A percentile compares a stretch with the other conserved stretches of the same genome.
Evolutionary conservation across 2,797 vertebrate species (phyloP).

Genomic region (Eupleurogrammus muticus): DNA sequence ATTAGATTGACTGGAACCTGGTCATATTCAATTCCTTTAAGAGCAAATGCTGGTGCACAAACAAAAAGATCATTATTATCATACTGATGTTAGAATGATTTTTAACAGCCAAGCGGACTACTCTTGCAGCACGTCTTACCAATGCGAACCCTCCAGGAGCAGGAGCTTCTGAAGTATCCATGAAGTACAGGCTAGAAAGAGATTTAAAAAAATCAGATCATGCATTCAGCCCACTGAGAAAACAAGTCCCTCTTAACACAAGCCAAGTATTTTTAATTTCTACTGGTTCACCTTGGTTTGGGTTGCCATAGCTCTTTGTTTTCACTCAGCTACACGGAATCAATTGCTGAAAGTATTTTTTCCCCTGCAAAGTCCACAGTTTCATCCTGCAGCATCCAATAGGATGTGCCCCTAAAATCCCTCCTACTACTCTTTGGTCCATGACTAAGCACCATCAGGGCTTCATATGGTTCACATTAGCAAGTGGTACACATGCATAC

Average conservation of each 20-base stretch:
- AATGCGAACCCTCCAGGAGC: slow-evolving; percentile 96
- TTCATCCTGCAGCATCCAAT: slow-evolving; percentile 77
- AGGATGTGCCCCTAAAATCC: slow-evolving; percentile 54
- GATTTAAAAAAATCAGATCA: slow-evolving; percentile 40
- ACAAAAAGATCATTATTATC: slow-evolving; percentile 16
- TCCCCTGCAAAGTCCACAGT: slow-evolving; percentile 7
- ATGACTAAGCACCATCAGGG: slow-evolving; percentile 76
- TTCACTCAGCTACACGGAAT: slow-evolving; percentile 19
- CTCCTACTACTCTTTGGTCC: slow-evolving; percentile 79
- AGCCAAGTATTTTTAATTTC: not conserved
- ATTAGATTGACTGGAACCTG: slow-evolving; percentile 89
- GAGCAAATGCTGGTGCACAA: slow-evolving; percentile 90
- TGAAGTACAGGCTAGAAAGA: slow-evolving; percentile 90
- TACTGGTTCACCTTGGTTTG: slow-evolving; percentile 78
- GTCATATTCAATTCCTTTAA: slow-evolving; percentile 94
- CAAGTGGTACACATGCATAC: not conserved
- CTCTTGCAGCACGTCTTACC: slow-evolving; percentile 83
- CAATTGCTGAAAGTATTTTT: slow-evolving; percentile 30
- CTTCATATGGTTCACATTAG: slow-evolving; percentile 63
- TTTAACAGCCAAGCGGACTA: not conserved
- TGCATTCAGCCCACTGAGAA: slow-evolving; percentile 3
- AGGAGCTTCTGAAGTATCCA: slow-evolving; percentile 97
- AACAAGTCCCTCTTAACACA: not conserved
- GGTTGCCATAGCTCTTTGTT: slow-evolving; percentile 74
- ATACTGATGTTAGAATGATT: not conserved